Conservation (phyloP, 2,797 vertebrate species). For the Antennarius maculatus region DNA sequence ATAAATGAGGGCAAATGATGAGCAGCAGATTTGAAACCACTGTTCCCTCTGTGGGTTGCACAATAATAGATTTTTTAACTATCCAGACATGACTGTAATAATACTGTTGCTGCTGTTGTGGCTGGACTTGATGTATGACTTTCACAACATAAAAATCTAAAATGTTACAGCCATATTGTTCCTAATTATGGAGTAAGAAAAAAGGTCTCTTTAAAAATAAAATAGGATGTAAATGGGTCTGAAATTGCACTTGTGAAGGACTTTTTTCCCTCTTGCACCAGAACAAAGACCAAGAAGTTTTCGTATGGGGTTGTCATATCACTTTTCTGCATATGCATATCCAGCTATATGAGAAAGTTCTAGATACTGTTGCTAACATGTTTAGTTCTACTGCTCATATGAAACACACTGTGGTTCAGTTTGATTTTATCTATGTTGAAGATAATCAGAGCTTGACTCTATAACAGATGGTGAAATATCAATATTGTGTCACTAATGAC, state of each 20-base stretch:
- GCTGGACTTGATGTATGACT: conserved; percentile 2
- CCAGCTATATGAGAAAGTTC: conserved; percentile 19
- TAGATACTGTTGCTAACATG: conserved; percentile 11
- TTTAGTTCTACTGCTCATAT: conserved; percentile 10
- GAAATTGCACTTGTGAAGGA: conserved; percentile 72
- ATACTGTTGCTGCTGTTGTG: conserved; percentile 13
- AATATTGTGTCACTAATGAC: conserved; percentile 63
- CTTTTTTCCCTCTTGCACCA: conserved; percentile 40
- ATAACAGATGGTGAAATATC: conserved; percentile 62
- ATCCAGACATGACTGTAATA: conserved; percentile 10
- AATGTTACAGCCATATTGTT: conserved; percentile 27
- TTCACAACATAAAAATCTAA: conserved; percentile 26
- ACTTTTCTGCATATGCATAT: conserved; percentile 1
- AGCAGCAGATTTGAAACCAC: conserved; percentile 20
- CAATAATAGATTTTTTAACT: conserved; percentile 1
- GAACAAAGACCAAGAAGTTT: conserved; percentile 25
- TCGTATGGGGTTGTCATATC: neutral
- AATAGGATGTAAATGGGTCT: conserved; percentile 27
- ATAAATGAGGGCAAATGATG: conserved; percentile 11
- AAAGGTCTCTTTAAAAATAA: conserved; percentile 29
- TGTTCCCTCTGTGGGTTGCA: conserved; percentile 14
- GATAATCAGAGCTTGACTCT: conserved; percentile 34
- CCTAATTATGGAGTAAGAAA: conserved; percentile 12
- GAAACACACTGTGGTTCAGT: conserved; percentile 12
- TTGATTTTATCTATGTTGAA: conserved; percentile 31